Evolutionary conservation across 2,888 invertebrate species (phyloP), one percentile per base, ranked within the genome.

Genomic region (Stratiomys singularior): DNA sequence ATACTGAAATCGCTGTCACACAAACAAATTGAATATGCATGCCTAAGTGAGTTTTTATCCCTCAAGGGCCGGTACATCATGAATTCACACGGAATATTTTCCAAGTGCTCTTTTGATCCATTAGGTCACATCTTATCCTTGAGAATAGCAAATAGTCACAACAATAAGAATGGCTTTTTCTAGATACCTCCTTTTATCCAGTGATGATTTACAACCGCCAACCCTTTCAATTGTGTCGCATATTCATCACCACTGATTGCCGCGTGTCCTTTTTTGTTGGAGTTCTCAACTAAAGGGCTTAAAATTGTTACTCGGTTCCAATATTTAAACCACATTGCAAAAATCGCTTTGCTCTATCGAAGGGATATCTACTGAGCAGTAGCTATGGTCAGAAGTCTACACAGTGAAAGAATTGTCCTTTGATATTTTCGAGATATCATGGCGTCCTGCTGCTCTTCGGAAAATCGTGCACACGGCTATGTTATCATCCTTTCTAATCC

Each of bases 401-500:
- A 5, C 60, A 21, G 21, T 60, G 60, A 23, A 9, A 60, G 23
- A 9, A 15, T 7, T 30, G 64, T 44, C 44, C 66, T 66, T 44
- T 66, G 66, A 66, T 66, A 21, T 11, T 37, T 37, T 18, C 18
- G 5, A 5, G 66, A 5, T 63, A 25, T 37, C 30, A 18, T 18
- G 27, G 27, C 25, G 4, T 25, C 18, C 15, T 30, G 1, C 44
- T n/a, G 30, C 37, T 21, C 46, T 23, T 47, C 37, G 18, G 25
- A 13, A 21, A 28, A 25, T 69, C 28, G 30, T n/a, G 30, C 27
- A 71, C 52, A 71, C 47, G 9, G 27, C 25, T n/a, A 18, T 21
- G 21, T 11, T 25, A 37, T 58, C 3, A 60, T 74, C 74, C 74
- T 18, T 58, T 58, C 60, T 74, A 74, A 74, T 74, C 44, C 60